Base-by-base conservation (phyloP, 2,888 invertebrate species). In the Magallana nippona region DNA sequence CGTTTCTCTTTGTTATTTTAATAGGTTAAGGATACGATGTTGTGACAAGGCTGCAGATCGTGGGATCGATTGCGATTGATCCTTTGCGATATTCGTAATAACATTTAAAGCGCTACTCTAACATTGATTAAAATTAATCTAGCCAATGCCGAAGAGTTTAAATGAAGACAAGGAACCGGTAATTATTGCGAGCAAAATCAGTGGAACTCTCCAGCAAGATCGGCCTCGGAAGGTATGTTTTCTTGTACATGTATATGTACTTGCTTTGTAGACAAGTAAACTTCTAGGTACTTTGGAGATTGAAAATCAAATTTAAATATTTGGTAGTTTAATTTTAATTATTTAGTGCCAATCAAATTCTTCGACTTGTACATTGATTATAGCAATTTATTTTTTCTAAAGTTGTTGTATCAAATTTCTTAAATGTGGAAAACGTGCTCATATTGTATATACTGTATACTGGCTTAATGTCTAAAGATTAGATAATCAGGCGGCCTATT, bases 61-160 rank as follows among this genome's bases (percentile, higher is more conserved):
- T 13, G 32, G 19, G 71, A 32, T 71, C 71, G 71, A 71, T 71
- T 15, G 15, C 27, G 71, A 71, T 71, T 71, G 71, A 27, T 27
- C 32, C 22, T 27, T 19, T 13, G 15, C 71, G 71, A 71, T 71
- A 71, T 71, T 32, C 71, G 32, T 71, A 71, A 71, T 71, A 71
- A 71, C 71, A 71, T 71, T 71, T 22, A 27, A 22, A 71, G 71
- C 71, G 71, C 22, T 32, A 27, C 71, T 71, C 71, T 27, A 71
- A 71, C 71, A 71, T 71, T 71, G 71, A 71, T 71, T 71, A 71
- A 71, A 71, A 71, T 71, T 71, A 71, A 71, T 71, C 71, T 13
- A 22, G 32, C 71, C 71, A 27, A 27, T 71, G 32, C 71, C 13
- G 32, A 15, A 15, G 71, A 71, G 71, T 71, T 71, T 71, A 71